A percentile compares a stretch with the other conserved stretches of the same genome.
Evolutionary conservation across 2,888 invertebrate genomes (phyloP).

Genomic region (Drosophila mulleri): DNA sequence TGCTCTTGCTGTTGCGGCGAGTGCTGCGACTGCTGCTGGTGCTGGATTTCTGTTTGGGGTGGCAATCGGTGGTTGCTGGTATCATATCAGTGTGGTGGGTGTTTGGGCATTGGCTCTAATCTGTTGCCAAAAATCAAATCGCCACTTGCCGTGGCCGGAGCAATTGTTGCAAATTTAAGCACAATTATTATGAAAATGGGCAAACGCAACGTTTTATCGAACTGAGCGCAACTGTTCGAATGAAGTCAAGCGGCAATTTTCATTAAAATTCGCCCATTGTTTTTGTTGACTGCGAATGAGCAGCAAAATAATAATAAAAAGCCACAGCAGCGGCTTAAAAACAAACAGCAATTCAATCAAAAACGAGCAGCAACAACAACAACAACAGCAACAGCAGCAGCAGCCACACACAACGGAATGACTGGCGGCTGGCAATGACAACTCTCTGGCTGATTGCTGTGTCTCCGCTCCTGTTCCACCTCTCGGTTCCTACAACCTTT

Average conservation of each 20-base stretch:
- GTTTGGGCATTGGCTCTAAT: constrained; percentile 62
- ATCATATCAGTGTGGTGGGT: constrained; percentile 19
- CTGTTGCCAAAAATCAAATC: constrained; percentile 60
- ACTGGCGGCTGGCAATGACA: constrained; percentile 55
- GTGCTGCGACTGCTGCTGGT: constrained; percentile 18
- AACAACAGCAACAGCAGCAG: constrained; percentile 33
- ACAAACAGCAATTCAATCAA: constrained; percentile 81
- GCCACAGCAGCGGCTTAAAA: constrained; percentile 61
- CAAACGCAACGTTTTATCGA: constrained; percentile 19
- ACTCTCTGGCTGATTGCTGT: constrained; percentile 67
- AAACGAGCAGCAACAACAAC: constrained; percentile 47
- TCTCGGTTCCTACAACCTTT: not conserved
- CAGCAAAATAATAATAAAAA: constrained; percentile 78
- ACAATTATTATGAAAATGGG: constrained; percentile 71
- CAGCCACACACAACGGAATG: constrained; percentile 25
- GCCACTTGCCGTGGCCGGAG: constrained; percentile 62
- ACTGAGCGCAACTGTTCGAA: constrained; percentile 51
- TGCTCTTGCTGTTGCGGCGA: too few species aligned
- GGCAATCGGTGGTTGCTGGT: constrained; percentile 63
- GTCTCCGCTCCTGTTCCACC: constrained; percentile 9
- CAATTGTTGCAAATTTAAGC: constrained; percentile 78
- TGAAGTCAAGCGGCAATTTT: constrained; percentile 82
- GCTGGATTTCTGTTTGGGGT: constrained; percentile 55
- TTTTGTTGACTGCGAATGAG: constrained; percentile 74
- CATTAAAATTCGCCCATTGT: constrained; percentile 81